Conservation (phyloP, 2,113 vertebrate species). For the Nyctereutes procyonoides region DNA sequence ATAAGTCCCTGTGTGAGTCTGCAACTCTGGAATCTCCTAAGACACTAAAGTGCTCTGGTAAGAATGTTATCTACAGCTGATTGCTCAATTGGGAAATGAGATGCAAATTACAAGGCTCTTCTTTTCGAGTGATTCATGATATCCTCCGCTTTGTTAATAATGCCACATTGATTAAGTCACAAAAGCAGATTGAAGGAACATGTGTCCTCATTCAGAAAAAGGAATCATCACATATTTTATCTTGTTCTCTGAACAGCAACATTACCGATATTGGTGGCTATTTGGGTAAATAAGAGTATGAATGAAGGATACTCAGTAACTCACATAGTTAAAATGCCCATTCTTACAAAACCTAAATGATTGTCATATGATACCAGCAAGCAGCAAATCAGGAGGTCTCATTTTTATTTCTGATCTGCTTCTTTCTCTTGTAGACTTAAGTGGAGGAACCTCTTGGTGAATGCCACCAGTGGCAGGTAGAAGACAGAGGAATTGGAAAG, state of each 20-base stretch:
- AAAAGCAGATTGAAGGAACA: slow-evolving; percentile 1
- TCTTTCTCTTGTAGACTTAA: not conserved
- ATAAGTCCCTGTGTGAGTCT: not conserved
- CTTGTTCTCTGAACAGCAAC: not conserved
- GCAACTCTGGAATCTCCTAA: not conserved
- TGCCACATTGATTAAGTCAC: not conserved
- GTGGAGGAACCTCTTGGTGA: not conserved
- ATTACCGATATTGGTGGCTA: not conserved
- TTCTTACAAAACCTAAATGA: not conserved
- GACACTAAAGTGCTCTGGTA: not conserved
- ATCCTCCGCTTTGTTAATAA: slow-evolving; percentile 48
- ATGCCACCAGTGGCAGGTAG: not conserved
- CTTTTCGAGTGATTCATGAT: not conserved
- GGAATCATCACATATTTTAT: not conserved
- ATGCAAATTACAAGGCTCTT: not conserved
- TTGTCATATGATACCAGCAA: not conserved
- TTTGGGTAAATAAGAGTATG: not conserved
- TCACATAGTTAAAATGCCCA: not conserved
- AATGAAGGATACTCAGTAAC: not conserved
- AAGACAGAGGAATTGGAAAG: not conserved
- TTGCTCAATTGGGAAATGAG: not conserved
- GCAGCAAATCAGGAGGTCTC: not conserved
- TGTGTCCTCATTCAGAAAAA: slow-evolving; percentile 49
- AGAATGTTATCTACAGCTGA: not conserved
- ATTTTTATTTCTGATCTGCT: not conserved